Base-by-base conservation (phyloP, 2,888 invertebrate genomes). In the Glaucopsyche alexis region DNA sequence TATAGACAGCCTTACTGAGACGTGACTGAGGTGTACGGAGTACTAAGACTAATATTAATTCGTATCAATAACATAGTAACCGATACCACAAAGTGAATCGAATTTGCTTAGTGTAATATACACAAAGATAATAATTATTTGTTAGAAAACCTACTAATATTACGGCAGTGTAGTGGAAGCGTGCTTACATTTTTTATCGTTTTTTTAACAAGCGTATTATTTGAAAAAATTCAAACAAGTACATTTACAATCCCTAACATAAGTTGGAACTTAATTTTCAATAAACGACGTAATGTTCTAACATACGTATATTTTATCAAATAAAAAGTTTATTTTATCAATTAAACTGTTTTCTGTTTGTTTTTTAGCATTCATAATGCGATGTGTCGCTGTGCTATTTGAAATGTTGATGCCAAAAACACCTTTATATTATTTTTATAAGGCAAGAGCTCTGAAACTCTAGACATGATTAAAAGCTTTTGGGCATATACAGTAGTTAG, bases 131-230 rank as follows among this genome's bases (percentile, higher is more conserved):
- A 19, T 42, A 42, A 42, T 42, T 6, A 42, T 42, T 42, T 7
- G 42, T 42, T 42, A 42, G 42, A 7, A 7, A 7, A 42, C 42
- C 42, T 42, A 42, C 29, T 42, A 42, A 42, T 42, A 42, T 55
- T 55, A 11, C 55, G 55, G 55, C 55, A 55, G 55, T 55, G 55
- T 55, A 55, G 16, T 9, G 16, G 9, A 55, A 19, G 55, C 19
- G 55, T 55, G 55, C 55, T 55, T 55, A 55, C 19, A 55, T 55
- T 55, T 55, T n/a, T n/a, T n/a, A n/a, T n/a, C n/a, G n/a, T n/a
- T n/a, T n/a, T 29, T 29, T 29, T 19, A 55, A 11, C 55, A 55
- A 55, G 55, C 55, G 19, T 55, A 55, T 55, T 9, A 55, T 11
- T 55, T 55, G 4, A 19, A 19, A 11, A 52, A 52, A 3, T 16